phyloP scores from a whole-genome alignment of 2,113 vertebrate genomes.

The Macaca nemestrina region DNA sequence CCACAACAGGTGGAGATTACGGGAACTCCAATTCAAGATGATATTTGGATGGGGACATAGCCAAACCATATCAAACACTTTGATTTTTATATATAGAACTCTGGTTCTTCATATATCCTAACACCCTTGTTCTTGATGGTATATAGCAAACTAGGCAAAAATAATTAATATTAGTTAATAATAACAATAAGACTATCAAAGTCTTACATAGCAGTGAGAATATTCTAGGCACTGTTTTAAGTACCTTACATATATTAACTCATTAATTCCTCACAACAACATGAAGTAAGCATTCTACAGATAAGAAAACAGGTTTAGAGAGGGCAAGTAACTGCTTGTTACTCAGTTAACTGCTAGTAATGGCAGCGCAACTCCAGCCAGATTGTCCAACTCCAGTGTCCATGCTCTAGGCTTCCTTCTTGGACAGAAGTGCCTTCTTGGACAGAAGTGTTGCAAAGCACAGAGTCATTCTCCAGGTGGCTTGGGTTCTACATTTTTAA shows the following conservation, averaged over 20 bases:
- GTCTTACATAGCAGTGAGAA: not conserved
- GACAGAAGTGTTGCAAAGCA: not conserved
- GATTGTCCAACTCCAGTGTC: too few species aligned
- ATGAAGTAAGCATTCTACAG: not conserved
- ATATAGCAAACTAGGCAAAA: not conserved
- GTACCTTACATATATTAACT: not conserved
- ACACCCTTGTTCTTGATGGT: not conserved
- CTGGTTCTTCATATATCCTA: not conserved
- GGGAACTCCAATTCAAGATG: too few species aligned
- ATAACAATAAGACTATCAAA: not conserved
- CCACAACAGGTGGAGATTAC: too few species aligned
- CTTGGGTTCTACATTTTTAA: not conserved
- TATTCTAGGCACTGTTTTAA: not conserved
- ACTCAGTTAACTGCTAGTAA: not conserved
- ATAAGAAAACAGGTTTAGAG: not conserved
- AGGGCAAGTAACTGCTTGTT: not conserved
- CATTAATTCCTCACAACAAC: not conserved
- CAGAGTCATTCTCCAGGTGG: not conserved
- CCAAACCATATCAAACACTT: too few species aligned
- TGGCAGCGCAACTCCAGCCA: fast-evolving
- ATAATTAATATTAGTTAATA: not conserved
- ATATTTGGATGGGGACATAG: too few species aligned
- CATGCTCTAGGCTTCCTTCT: not conserved
- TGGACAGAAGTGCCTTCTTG: not conserved
- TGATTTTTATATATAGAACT: not conserved